Base-by-base conservation (phyloP, 2,888 invertebrate genomes). In the Andrena dorsata region DNA sequence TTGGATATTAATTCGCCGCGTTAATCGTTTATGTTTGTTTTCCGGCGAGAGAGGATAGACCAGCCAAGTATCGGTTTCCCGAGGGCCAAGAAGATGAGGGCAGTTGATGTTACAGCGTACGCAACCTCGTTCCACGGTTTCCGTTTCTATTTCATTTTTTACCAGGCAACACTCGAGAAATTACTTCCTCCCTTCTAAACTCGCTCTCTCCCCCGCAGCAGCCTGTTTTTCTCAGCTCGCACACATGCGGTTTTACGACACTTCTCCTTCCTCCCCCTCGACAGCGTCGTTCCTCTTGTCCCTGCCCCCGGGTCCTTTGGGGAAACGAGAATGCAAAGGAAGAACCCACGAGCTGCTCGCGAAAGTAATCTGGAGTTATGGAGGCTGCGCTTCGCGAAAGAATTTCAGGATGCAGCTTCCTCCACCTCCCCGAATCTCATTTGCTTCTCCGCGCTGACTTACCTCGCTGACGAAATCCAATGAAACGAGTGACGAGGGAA, bases 361-460 rank as follows among this genome's bases (percentile, higher is more conserved):
- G 61, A 75, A 47, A 75, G 68, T 69, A 78, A 78, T 78, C 66
- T 47, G 10, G 35, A 30, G 56, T 71, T 71, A 49, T 68, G 68
- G 30, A 63, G 23, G n/a, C 13, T 10, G 32, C 60, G 41, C 76
- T 66, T 47, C 49, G 28, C 75, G 23, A 47, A 32, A 53, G 61
- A 70, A 70, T 47, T 53, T 20, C 61, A 61, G 28, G 35, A 51
- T n/a, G 7, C 10, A 0, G 13, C 35, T 23, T 13, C 28, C 53
- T 41, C 51, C 53, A 49, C 49, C 68, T 72, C 28, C 6, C n/a
- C n/a, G 26, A 58, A 32, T 13, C 20, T 51, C 20, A 51, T 51
- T 51, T 20, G 51, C n/a, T 51, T 20, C 51, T 2, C n/a, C n/a
- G 20, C 51, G 41, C 41, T 41, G 8, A 51, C 51, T 51, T 51